Evolutionary conservation across 2,797 vertebrate species (phyloP), one percentile per base, ranked within the genome.

Genomic region (Molothrus aeneus): DNA sequence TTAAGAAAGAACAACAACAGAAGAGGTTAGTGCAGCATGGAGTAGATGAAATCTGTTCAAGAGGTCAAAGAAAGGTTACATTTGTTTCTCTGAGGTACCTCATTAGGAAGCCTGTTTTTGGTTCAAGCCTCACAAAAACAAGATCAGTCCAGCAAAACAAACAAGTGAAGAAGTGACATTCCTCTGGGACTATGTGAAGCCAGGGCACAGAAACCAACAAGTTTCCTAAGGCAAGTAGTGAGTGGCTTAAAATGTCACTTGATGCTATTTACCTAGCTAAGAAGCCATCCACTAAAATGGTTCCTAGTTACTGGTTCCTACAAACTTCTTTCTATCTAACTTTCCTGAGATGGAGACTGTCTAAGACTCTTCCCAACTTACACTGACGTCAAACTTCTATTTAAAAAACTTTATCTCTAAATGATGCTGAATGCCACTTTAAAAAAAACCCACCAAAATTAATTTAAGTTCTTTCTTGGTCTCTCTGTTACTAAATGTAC

Each of bases 51-150:
- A 93, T 74, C 73, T 82, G 16, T 71, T 90, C 42, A 51, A 38
- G 24, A 82, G 95, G 87, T 94, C 86, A 94, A 88, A 60, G 5
- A 93, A 43, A 88, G 90, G 94, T 95, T 80, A 24, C 87, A 75
- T 95, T 96, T 97, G 85, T 95, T 96, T 96, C 90, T 78, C 86
- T 56, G 65, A 92, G 51, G 54, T 80, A 86, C 32, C 59, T 81
- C 81, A 70, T 92, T 96, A 95, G 64, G 71, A 91, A 94, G 83
- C 17, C 65, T 87, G 78, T 24, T 95, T 94, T 90, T 42, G 53
- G n/a, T 93, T 88, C 65, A 81, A 89, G 75, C 17, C 59, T 75
- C 74, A 80, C 48, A 87, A 93, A 96, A 96, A 85, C 54, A 94
- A 86, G 38, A 82, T 54, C 43, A 80, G 65, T 69, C 61, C 71